Conservation (phyloP, 1,140 invertebrate genomes). For the Bombus pyrosoma region DNA sequence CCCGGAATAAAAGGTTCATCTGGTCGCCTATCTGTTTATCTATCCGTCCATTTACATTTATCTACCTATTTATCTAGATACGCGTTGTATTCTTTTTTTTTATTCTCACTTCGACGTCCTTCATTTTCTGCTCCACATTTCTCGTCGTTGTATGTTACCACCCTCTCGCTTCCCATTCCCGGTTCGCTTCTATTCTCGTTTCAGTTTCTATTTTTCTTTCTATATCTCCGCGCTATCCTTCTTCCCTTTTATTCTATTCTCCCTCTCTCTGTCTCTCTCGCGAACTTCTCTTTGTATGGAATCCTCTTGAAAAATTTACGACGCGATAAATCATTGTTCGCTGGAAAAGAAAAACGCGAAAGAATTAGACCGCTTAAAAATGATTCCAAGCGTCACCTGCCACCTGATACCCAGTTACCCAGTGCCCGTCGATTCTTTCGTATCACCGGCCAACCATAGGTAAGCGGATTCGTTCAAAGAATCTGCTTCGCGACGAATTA, state of each 20-base stretch:
- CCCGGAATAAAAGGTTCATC: constrained; percentile 28
- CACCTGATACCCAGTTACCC: neutral
- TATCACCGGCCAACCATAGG: neutral
- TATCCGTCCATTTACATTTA: constrained; percentile 20
- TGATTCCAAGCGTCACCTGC: constrained; percentile 22
- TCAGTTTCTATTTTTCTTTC: constrained; percentile 38
- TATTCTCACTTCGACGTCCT: neutral
- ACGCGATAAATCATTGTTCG: constrained; percentile 67
- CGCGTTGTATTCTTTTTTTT: neutral
- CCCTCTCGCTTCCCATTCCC: neutral
- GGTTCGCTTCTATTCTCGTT: neutral
- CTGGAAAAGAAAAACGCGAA: constrained; percentile 15
- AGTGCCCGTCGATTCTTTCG: neutral
- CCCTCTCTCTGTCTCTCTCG: neutral
- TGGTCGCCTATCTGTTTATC: constrained; percentile 24
- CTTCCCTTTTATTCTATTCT: constrained; percentile 10
- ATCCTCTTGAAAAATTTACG: constrained; percentile 65
- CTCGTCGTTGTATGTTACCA: constrained; percentile 15
- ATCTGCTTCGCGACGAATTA: constrained; percentile 17
- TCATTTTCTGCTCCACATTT: constrained; percentile 23
- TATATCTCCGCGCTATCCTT: constrained; percentile 26
- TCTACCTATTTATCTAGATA: constrained; percentile 18
- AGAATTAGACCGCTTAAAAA: constrained; percentile 56
- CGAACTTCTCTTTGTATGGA: constrained; percentile 31
- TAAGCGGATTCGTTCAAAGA: constrained; percentile 3